A percentile compares a stretch with the other conserved stretches of the same genome.
Evolutionary conservation across 2,797 vertebrate species (phyloP).

Genomic region (Enteromius unitaeniatus): DNA sequence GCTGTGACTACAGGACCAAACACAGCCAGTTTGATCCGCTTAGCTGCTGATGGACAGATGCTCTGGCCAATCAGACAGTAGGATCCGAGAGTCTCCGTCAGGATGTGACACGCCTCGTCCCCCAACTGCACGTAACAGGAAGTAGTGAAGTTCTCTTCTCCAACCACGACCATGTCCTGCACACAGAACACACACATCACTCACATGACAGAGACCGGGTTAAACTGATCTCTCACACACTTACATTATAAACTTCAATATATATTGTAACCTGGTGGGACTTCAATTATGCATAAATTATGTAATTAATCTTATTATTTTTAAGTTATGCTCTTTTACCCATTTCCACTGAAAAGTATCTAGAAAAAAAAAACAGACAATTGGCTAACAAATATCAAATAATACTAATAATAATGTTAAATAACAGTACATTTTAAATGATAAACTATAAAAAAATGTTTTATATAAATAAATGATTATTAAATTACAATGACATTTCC

Average conservation of each 20-base stretch:
- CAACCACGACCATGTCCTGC: slow-evolving; percentile 93
- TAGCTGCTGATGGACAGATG: slow-evolving; percentile 89
- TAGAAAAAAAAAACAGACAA: neutral
- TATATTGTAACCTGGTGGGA: neutral
- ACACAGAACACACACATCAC: slow-evolving; percentile 21
- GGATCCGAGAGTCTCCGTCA: slow-evolving; percentile 93
- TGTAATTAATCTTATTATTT: neutral
- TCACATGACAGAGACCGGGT: neutral
- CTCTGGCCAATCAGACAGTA: slow-evolving; percentile 93
- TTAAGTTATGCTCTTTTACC: neutral
- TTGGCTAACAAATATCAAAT: neutral
- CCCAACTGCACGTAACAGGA: slow-evolving; percentile 97
- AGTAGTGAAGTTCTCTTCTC: slow-evolving; percentile 96
- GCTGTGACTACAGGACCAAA: slow-evolving; percentile 91
- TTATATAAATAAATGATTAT: neutral
- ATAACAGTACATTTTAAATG: neutral
- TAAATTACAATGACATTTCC: neutral
- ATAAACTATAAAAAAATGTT: neutral
- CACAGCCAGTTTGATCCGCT: slow-evolving; percentile 93
- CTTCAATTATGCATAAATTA: neutral
- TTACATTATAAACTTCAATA: neutral
- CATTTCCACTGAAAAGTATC: neutral
- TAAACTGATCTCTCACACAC: neutral
- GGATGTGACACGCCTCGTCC: slow-evolving; percentile 92
- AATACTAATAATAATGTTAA: neutral